Conservation (phyloP, 2,888 invertebrate species). For the Philonicus albiceps region DNA sequence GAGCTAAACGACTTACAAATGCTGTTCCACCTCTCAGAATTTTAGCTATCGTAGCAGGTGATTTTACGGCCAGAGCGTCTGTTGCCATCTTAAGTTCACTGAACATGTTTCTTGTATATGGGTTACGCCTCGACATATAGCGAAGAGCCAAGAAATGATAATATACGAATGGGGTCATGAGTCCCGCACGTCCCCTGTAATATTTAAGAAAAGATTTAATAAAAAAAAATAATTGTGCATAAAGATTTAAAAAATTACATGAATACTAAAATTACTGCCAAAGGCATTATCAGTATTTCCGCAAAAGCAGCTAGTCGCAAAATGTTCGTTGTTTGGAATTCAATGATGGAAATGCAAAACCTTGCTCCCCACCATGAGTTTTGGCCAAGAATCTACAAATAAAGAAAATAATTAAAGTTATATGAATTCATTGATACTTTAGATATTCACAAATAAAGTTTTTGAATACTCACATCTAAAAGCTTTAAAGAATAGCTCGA, state of each 20-base stretch:
- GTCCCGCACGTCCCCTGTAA: slow-evolving; percentile 86
- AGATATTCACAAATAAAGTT: background rate
- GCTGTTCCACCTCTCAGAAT: slow-evolving; percentile 70
- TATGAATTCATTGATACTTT: background rate
- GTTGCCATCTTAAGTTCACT: slow-evolving; percentile 80
- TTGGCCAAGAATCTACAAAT: slow-evolving; percentile 83
- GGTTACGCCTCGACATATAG: slow-evolving; percentile 94
- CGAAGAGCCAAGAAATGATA: slow-evolving; percentile 94
- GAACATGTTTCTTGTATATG: slow-evolving; percentile 93
- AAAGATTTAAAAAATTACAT: slow-evolving; percentile 70
- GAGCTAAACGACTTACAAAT: slow-evolving; percentile 81
- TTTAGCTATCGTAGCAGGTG: slow-evolving; percentile 73
- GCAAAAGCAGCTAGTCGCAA: slow-evolving; percentile 89
- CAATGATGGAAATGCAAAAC: slow-evolving; percentile 84
- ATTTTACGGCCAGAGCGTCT: slow-evolving; percentile 74
- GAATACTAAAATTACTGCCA: slow-evolving; percentile 80
- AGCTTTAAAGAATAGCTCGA: slow-evolving; percentile 90
- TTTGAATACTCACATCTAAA: slow-evolving; percentile 81
- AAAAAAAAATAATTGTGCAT: background rate
- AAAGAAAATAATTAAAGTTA: background rate
- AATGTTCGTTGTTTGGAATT: slow-evolving; percentile 89
- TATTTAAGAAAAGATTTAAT: slow-evolving; percentile 44
- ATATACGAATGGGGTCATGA: slow-evolving; percentile 94
- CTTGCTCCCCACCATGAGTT: slow-evolving; percentile 90
- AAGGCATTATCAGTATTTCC: slow-evolving; percentile 92